Conservation (phyloP, 2,113 vertebrate species). For the Thoracochromis brauschi region DNA sequence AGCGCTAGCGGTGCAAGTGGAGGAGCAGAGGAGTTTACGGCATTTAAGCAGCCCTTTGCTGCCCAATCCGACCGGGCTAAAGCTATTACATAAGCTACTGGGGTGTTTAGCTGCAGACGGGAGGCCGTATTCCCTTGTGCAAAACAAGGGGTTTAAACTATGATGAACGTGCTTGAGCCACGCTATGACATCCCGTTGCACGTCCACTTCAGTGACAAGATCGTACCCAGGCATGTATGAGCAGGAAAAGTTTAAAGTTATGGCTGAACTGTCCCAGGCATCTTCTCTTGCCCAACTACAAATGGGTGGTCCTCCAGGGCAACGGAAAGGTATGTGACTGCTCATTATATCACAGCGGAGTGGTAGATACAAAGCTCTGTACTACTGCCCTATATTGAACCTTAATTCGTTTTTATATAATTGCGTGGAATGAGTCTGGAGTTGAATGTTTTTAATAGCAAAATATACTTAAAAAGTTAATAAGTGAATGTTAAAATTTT, state of each 20-base stretch:
- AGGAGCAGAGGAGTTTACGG: background rate
- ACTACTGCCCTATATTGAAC: background rate
- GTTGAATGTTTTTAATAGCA: background rate
- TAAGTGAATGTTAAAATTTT: background rate
- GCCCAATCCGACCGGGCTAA: accelerated
- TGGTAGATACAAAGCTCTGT: background rate
- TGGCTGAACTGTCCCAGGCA: accelerated
- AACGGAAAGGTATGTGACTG: background rate
- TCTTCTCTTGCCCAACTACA: accelerated
- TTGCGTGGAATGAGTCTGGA: background rate
- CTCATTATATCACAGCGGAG: background rate
- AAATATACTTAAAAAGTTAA: background rate
- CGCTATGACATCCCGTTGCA: accelerated
- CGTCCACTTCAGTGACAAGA: background rate
- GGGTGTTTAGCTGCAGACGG: background rate
- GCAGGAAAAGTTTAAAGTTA: background rate
- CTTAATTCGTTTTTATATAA: background rate
- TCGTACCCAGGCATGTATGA: accelerated
- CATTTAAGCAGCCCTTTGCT: background rate
- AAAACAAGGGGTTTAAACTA: background rate
- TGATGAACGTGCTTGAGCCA: background rate
- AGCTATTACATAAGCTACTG: background rate
- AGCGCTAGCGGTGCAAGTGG: background rate
- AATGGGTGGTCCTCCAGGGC: accelerated
- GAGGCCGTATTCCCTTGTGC: accelerated